Base-by-base conservation (phyloP, 2,888 invertebrate species). In the Tryphoninae sp. region DNA sequence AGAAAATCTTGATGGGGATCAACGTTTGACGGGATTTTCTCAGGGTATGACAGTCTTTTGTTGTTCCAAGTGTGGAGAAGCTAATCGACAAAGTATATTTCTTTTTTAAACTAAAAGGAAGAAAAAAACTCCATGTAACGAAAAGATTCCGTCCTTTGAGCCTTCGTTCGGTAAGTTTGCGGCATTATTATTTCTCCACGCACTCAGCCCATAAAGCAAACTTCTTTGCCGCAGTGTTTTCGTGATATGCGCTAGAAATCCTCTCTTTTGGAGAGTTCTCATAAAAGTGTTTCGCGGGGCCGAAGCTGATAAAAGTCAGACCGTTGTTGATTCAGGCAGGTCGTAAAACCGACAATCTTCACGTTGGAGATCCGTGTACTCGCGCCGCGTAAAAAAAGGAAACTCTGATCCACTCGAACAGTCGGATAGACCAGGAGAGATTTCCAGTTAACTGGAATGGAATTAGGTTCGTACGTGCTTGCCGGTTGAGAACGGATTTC, bases 401-500 rank as follows among this genome's bases (percentile, higher is more conserved):
- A 59, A 61, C 16, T 65, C 23, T 19, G 23, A 23, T 33, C 61
- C 65, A 26, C 4, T 51, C 42, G 16, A 62, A 42, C 19, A 42
- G 73, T 79, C 6, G n/a, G 42, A 33, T 13, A 62, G 51, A 51
- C 33, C 45, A 45, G 51, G 45, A 55, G 13, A 64, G 69, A 68
- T 69, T 68, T 64, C 61, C 59, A 67, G 76, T 64, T 67, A 71
- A 71, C 69, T 51, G 53, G 76, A 80, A 71, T 80, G 80, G 61
- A 67, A 82, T 75, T 72, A 71, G 67, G 76, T 62, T 65, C 26
- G 69, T 16, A 23, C 51, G 16, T 40, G 23, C 59, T 33, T 62
- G 26, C 74, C 69, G 53, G 19, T 23, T 22, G 75, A 42, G 58
- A 76, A 62, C 72, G 72, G 82, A 82, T 79, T 76, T 78, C 75